These are phyloP conservation scores for Acromyrmex heyeri DNA, from an alignment of 1,140 invertebrate genomes.

Conservation along the genomic window DNA sequence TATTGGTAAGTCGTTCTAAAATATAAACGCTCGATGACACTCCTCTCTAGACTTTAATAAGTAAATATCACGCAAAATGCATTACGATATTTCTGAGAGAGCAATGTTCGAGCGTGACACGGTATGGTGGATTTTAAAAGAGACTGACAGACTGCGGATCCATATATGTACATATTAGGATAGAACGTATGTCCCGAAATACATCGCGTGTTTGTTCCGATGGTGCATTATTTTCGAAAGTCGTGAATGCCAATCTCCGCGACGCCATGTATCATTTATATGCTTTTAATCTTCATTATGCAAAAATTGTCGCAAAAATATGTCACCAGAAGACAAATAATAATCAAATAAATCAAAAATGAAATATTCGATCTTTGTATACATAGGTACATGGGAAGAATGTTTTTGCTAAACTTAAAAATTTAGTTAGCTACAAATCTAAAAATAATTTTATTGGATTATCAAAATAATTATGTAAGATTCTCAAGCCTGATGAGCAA, in stretches of 20 bases:
- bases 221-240: conserved; percentile 16
- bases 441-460: too few species aligned
- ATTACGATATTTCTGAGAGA: conserved; percentile 34
- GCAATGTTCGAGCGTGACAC: conserved; percentile 40
- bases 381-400: too few species aligned
- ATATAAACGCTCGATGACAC: neutral
- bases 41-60: conserved; percentile 37
- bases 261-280: neutral
- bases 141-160: conserved; percentile 34
- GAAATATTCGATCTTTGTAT: neutral
- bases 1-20: neutral
- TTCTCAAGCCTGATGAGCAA: too few species aligned
- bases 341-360: neutral
- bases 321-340: neutral
- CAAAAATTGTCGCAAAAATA: conserved; percentile 4
- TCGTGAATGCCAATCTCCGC: neutral
- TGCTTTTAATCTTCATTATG: conserved; percentile 38
- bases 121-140: conserved; percentile 33
- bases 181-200: neutral
- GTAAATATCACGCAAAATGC: conserved; percentile 48
- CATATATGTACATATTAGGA: conserved; percentile 50
- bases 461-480: too few species aligned
- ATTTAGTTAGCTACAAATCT: too few species aligned
- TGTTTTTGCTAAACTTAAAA: too few species aligned
- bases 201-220: conserved; percentile 6